Evolutionary conservation across 1,140 invertebrate species (phyloP), one percentile per base, ranked within the genome.

Genomic region (Caerostris extrusa): DNA sequence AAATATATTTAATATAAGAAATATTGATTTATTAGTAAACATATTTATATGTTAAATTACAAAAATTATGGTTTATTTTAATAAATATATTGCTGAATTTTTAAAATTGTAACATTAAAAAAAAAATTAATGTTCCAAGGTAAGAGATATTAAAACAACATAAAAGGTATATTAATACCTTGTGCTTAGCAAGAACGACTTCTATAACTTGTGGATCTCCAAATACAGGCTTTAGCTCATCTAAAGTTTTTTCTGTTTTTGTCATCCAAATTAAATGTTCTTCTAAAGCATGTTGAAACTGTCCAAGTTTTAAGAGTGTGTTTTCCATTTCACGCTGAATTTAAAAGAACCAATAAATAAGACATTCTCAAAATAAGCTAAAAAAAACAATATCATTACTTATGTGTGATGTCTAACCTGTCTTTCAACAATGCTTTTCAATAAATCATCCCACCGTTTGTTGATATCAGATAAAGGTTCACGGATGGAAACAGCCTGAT

Each of bases 221-320:
- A 94, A 97, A 97, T 2, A 98, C 97, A 56, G 98, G 98, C 95
- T 97, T 98, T 3, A 99, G 96, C 87, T 98, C 98, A 95, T 99
- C 98, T 34, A 99, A 96, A 0, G 98, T 98, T 82, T 95, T 95
- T 94, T 98, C 98, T 0, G 98, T 99, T 95, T 97, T 98, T 91
- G 98, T 97, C 91, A 99, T 99, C 99, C 99, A 99, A 17, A 98
- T 97, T 7, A 99, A 96, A 6, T 99, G 96, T 95, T 99, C 99
- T 95, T 98, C 97, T 8, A 99, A 96, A 7, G 99, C 99, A 96
- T 99, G 99, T 95, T 99, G 98, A 97, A 99, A 98, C 96, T 99
- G 99, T 10, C 99, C 99, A 7, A 99, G 97, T 94, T 98, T 97
- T 4, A 99, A 93, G 1, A 99, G 96, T 5, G 98, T 98, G 95